Base-by-base conservation (phyloP, 2,888 invertebrate genomes). In the Pristionchus maxplancki region DNA sequence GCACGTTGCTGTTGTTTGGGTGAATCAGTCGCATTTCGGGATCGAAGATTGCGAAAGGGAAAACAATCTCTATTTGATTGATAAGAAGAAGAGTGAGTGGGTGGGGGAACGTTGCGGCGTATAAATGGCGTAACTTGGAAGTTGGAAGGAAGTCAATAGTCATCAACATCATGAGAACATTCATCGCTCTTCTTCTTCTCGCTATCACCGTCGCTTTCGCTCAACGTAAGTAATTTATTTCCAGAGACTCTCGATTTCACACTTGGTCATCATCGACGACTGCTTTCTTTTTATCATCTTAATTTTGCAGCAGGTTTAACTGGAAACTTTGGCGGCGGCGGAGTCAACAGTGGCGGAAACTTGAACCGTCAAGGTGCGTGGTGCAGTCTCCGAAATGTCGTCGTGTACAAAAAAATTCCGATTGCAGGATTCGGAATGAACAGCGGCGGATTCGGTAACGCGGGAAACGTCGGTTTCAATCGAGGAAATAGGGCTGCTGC, bases 401-500 rank as follows among this genome's bases (percentile, higher is more conserved):
- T 4, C 24, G 4, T 74, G n/a, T 1, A 8, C 20, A 13, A 24
- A 6, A 40, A 37, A 20, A 20, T 9, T n/a, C n/a, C n/a, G 13
- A 24, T 44, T 78, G 4, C 78, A 78, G 78, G 78, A 11, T 78
- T 78, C 28, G 48, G 28, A 44, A 48, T 40, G 40, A 78, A 78
- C 48, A 28, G 40, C 15, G 78, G 78, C 1, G 78, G 78, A 6
- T n/a, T n/a, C 2, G 15, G 78, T 1, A 48, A 28, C 78, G 17
- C 15, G 13, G 78, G 78, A 0, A 44, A 44, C 28, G 44, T 48
- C 48, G 78, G 78, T n/a, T 71, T 71, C 71, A 78, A 48, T 48
- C 44, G 78, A 78, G 78, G 78, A 40, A 78, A 48, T 44, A 40
- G 78, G 6, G 78, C 78, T n/a, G 11, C 44, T n/a, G 78, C 78